A percentile compares a stretch with the other conserved stretches of the same genome.
Conservation (phyloP, 1,140 invertebrate species). For the Nephotettix cincticeps region DNA sequence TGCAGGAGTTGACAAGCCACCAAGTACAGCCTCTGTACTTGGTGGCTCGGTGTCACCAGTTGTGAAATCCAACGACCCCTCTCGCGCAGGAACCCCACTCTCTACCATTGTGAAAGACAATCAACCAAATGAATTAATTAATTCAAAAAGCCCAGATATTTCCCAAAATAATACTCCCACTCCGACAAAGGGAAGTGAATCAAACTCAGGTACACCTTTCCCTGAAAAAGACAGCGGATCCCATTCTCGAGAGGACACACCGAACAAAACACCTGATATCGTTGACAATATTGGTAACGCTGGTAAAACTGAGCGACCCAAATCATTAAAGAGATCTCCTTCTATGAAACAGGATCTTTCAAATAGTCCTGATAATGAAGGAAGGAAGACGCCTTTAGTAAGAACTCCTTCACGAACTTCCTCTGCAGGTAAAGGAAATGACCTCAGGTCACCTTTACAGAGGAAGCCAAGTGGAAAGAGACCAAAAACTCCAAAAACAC, state of each 20-base stretch:
- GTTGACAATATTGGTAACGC: neutral
- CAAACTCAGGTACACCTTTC: neutral
- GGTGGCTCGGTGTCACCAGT: neutral
- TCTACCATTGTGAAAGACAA: too few species aligned
- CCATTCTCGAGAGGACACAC: neutral
- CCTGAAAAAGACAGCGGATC: neutral
- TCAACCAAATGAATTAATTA: neutral
- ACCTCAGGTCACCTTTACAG: slow-evolving; percentile 6
- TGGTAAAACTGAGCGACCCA: neutral
- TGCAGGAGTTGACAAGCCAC: neutral
- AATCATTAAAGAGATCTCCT: slow-evolving; percentile 15
- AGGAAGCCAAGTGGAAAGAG: slow-evolving; percentile 13
- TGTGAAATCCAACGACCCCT: neutral
- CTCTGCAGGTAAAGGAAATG: neutral
- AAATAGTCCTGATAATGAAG: slow-evolving; percentile 8
- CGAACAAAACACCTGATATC: neutral
- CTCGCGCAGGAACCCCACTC: neutral
- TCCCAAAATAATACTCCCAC: neutral
- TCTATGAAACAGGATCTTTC: neutral
- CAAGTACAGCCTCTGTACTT: neutral
- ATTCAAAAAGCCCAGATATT: neutral
- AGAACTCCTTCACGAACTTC: slow-evolving; percentile 6
- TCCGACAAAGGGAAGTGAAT: neutral
- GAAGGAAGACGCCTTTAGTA: slow-evolving; percentile 15
- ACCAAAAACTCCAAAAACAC: slow-evolving; percentile 18